Evolutionary conservation across 2,797 vertebrate genomes (phyloP), one percentile per base, ranked within the genome.

Genomic region (Cirrhinus molitorella): DNA sequence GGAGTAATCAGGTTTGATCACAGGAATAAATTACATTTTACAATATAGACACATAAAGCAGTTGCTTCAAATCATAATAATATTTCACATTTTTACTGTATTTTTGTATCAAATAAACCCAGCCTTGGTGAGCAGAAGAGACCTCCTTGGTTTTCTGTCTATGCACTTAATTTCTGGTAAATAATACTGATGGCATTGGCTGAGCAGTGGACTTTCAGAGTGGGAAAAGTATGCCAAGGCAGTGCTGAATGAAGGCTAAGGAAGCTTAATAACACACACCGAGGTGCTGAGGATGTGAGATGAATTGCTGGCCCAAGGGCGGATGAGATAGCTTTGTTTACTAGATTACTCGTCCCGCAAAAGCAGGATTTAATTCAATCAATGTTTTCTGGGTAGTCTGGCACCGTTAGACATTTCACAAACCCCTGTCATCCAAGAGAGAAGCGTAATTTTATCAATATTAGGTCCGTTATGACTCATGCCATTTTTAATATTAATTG

Each of bases 301-400:
- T 74, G 86, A 82, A 82, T 67, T 25, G 49, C 59, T 79, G 74
- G 72, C 63, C 75, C 75, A 71, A 59, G 66, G 85, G 74, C 40
- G 86, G 81, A 83, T 80, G 81, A 63, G 85, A 88, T 85, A 75
- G 89, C 85, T 89, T 92, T 91, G 88, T 91, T 91, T 88, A 87
- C 88, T 82, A 88, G 74, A 86, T 88, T 85, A 87, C 77, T 86
- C 75, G 78, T 86, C 74, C 63, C 66, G 53, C 81, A 78, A 84
- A 79, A 78, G 80, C 68, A 31, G 79, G 80, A 88, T 91, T 92
- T 87, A 81, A 87, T 88, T 87, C 61, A 85, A 88, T 91, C 84
- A 91, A 55, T 85, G 34, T 76, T 85, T 90, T 89, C 68, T 31
- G 59, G 72, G 80, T 85, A 83, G 88, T 88, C 88, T 82, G 47